Percentiles rank a stretch among this genome's conserved stretches.
These are phyloP conservation scores for Eudasyphora cyanicolor DNA, from an alignment of 2,888 invertebrate species.

Conservation along the genomic window DNA sequence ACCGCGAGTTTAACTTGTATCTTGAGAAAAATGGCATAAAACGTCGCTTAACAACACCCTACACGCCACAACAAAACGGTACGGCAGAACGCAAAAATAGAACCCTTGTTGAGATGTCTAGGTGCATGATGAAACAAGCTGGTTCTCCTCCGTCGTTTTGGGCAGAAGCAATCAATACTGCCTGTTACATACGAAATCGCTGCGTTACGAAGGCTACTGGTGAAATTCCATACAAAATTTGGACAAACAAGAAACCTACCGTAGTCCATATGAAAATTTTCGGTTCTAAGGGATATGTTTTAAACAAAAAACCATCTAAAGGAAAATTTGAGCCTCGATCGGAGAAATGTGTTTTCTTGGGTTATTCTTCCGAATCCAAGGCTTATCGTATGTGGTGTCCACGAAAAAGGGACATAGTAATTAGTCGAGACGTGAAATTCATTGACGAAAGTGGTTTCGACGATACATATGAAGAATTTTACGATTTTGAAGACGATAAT, in stretches of 20 bases:
- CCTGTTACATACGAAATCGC: slow-evolving; percentile 59
- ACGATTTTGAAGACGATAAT: slow-evolving; percentile 38
- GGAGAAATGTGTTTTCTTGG: slow-evolving; percentile 50
- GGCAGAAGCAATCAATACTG: slow-evolving; percentile 59
- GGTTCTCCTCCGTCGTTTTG: no score
- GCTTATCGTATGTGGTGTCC: slow-evolving; percentile 58
- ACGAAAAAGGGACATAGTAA: slow-evolving; percentile 45
- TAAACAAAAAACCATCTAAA: slow-evolving; percentile 42
- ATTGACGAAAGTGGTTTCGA: slow-evolving; percentile 54
- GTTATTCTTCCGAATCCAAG: slow-evolving; percentile 58
- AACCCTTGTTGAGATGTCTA: slow-evolving; percentile 64
- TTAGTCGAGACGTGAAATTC: slow-evolving; percentile 63
- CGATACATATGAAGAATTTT: slow-evolving; percentile 49
- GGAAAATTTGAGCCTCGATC: slow-evolving; percentile 54
- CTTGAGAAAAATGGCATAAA: slow-evolving; percentile 60
- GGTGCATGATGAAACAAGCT: no score
- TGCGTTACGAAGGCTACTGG: slow-evolving; percentile 52
- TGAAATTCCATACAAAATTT: slow-evolving; percentile 49
- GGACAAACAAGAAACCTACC: slow-evolving; percentile 48
- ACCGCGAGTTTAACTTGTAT: slow-evolving; percentile 59
- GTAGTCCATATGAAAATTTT: slow-evolving; percentile 51
- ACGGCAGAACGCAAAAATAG: slow-evolving; percentile 66
- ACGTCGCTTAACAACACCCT: slow-evolving; percentile 56
- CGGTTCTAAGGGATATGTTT: slow-evolving; percentile 44
- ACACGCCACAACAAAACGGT: slow-evolving; percentile 67